These are phyloP conservation scores for Cenopis cana DNA, from an alignment of 2,888 invertebrate species.

Conservation along the genomic window DNA sequence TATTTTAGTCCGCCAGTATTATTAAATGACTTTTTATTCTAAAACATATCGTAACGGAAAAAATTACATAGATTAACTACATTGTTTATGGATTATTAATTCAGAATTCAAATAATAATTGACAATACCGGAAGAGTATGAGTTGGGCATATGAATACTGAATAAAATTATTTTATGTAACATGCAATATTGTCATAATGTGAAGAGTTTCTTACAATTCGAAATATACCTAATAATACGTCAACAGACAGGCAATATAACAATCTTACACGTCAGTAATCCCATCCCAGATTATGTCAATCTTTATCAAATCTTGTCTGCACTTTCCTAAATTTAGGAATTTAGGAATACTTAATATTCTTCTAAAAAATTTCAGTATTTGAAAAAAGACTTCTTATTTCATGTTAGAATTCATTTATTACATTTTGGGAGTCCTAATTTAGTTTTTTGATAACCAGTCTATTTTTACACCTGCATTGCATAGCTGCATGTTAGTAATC, in stretches of 20 bases:
- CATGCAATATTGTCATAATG: too few relatives aligned
- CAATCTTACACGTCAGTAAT: too few relatives aligned
- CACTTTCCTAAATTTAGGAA: background rate
- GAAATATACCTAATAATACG: background rate
- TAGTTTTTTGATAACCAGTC: too few relatives aligned
- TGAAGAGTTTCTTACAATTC: too few relatives aligned
- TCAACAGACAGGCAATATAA: background rate
- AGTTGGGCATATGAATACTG: too few relatives aligned
- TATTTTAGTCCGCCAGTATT: background rate
- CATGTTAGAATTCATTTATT: background rate
- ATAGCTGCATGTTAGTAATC: constrained; percentile 27
- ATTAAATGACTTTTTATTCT: background rate
- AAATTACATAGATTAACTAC: background rate
- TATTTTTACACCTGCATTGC: constrained; percentile 5
- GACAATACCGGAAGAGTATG: too few relatives aligned
- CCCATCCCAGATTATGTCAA: too few relatives aligned
- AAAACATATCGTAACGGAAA: background rate
- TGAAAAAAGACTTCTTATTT: background rate
- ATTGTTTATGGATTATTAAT: background rate
- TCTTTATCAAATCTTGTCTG: background rate
- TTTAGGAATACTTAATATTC: too few relatives aligned
- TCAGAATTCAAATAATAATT: background rate
- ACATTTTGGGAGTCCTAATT: background rate
- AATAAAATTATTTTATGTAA: too few relatives aligned
- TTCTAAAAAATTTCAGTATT: background rate